phyloP scores from a whole-genome alignment of 2,113 vertebrate genomes.

The Callionymus lyra region DNA sequence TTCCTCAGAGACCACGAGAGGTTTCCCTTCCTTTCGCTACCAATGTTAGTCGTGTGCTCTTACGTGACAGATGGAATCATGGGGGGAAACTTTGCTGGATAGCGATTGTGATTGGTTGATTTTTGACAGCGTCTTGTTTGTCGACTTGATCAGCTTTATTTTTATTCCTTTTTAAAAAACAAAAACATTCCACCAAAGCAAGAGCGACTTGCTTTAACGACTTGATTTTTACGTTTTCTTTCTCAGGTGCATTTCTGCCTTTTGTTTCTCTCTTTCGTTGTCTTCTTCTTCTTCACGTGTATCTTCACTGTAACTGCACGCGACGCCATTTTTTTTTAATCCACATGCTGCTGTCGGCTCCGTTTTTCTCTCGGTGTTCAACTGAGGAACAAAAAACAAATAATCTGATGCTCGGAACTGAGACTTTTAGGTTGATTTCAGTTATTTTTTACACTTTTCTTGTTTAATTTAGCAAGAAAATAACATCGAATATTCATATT shows the following conservation, averaged over 20 bases:
- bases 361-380: too few relatives aligned
- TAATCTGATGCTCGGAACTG: too few relatives aligned
- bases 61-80: background rate
- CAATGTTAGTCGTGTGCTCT: background rate
- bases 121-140: too few relatives aligned
- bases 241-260: conserved; percentile 1
- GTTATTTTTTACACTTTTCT: too few relatives aligned
- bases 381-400: too few relatives aligned
- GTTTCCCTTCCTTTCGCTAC: conserved; percentile 2
- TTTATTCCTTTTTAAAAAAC: too few relatives aligned
- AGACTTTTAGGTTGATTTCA: too few relatives aligned
- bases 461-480: too few relatives aligned
- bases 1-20: conserved; percentile 41
- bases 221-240: background rate
- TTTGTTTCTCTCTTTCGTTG: conserved; percentile 8
- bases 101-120: too few relatives aligned
- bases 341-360: too few relatives aligned
- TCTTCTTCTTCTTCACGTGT: conserved; percentile 4
- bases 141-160: conserved; percentile 27
- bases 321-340: background rate
- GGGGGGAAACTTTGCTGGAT: too few relatives aligned
- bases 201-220: background rate
- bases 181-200: conserved; percentile 19
- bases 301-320: conserved; percentile 16
- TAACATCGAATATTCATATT: too few relatives aligned